Evolutionary conservation across 2,797 vertebrate genomes (phyloP).

Genomic region (Neosilurus mollespiculum): DNA sequence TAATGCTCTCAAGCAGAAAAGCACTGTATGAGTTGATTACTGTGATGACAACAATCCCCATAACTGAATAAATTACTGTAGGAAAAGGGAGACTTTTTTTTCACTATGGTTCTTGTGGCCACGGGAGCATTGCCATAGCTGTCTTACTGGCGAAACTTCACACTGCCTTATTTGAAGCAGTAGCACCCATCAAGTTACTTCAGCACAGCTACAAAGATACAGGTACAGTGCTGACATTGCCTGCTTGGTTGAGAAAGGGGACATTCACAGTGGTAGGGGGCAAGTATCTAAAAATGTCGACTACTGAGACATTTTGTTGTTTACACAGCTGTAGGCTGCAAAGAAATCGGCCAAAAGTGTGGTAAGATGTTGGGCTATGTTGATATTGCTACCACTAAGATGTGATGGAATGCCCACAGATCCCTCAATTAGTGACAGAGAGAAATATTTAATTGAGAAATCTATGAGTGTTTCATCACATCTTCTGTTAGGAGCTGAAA

Average conservation of each 20-base stretch:
- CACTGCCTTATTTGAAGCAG: slow-evolving; percentile 26
- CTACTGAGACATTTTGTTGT: slow-evolving; percentile 46
- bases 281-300: slow-evolving; percentile 43
- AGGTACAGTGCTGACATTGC: slow-evolving; percentile 37
- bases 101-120: slow-evolving; percentile 38
- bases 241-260: slow-evolving; percentile 14
- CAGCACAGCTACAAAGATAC: slow-evolving; percentile 41
- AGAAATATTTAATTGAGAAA: slow-evolving; percentile 48
- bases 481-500: slow-evolving; percentile 46
- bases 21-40: slow-evolving; percentile 56
- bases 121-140: slow-evolving; percentile 44
- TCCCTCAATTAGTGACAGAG: slow-evolving; percentile 48
- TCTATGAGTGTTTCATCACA: slow-evolving; percentile 50
- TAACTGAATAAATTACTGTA: slow-evolving; percentile 61
- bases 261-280: slow-evolving; percentile 23
- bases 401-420: slow-evolving; percentile 43
- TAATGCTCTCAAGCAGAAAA: slow-evolving; percentile 46
- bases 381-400: slow-evolving; percentile 54
- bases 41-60: slow-evolving; percentile 59
- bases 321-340: slow-evolving; percentile 54
- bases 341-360: slow-evolving; percentile 33
- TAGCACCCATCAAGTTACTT: slow-evolving; percentile 32
- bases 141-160: slow-evolving; percentile 41
- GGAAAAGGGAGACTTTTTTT: slow-evolving; percentile 52
- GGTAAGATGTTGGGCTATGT: slow-evolving; percentile 48